Evolutionary conservation across 2,797 vertebrate species (phyloP), one percentile per base, ranked within the genome.

Genomic region (Pelochelys cantorii): DNA sequence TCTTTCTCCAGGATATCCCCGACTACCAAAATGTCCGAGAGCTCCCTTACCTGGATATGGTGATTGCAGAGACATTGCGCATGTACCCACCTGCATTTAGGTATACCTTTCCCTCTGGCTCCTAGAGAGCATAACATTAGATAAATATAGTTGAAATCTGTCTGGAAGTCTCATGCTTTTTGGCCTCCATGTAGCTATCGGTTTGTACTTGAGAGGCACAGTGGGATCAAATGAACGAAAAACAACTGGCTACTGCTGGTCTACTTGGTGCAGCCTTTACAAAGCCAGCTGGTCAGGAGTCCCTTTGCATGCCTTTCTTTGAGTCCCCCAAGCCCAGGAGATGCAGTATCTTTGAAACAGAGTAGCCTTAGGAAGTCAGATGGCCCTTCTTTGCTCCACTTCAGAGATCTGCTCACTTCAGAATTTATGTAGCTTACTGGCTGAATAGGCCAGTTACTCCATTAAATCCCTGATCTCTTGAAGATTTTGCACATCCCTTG

Each of bases 71-170:
- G 96, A 97, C 99, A 0, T 89, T 99, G 93, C 98, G 99, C 71
- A 98, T 99, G 95, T 99, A 99, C 95, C 99, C 99, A 14, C 99
- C 99, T 20, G 99, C 98, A 34, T 99, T 99, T 98, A 99, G 99
- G 99, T 99, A 98, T 29, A 10, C 20, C 3, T 11, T 52, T 4
- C 0, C 1, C 42, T 91, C 86, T 82, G 79, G 15, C 65, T 94
- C 90, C 53, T 5, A 34, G 29, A 62, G 29, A 18, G 17, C 65
- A 74, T 22, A 34, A 96, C 48, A 34, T 75, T 93, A 88, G 59
- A 88, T 88, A 34, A 83, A 6, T 62, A 79, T 71, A 75, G 85
- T 77, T 57, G 37, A 91, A 93, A 92, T 92, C 34, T 71, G 1
- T 83, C 93, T 60, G 59, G 89, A 93, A 80, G 88, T 54, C 81